Base-by-base conservation (phyloP, 2,888 invertebrate genomes). In the Tupiocoris notatus region DNA sequence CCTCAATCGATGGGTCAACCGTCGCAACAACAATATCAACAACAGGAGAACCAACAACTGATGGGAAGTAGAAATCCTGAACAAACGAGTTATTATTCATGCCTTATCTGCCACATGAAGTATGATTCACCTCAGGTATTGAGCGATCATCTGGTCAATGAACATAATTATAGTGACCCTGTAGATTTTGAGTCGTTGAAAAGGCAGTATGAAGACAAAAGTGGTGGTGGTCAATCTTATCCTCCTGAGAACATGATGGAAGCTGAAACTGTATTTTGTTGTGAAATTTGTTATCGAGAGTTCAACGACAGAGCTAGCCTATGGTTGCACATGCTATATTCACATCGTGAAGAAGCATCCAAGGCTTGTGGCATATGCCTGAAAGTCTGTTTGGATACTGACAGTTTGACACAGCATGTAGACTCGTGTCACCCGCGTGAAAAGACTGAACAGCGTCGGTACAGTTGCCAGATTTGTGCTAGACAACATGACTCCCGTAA, bases 351-450 rank as follows among this genome's bases (percentile, higher is more conserved):
- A 79, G 84, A 85, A 73, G 86, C 87, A 1, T 84, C 86, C 1
- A 85, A 86, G 74, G 85, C 87, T 2, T 88, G 88, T 80, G 88
- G 88, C 6, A 84, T 88, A 56, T 88, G 88, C 80, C 81, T 87
- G 59, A 85, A 86, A 80, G 85, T 87, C 59, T 86, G 86, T 77
- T 83, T 83, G 1, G 85, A 87, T 65, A 85, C 85, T 78, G 82
- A 83, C 0, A 85, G 86, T 79, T 82, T 88, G n/a, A 82, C 84
- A 64, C 84, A 83, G 78, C 88, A 88, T 80, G 84, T 88, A 1
- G 85, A 85, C 77, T 83, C 84, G 79, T 87, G 87, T 80, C 84
- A 85, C 78, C 80, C 81, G n/a, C 80, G 79, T 66, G 80, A 80
- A 57, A 79, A 80, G 25, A 77, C 80, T 17, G 81, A 82, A 20